A percentile compares a stretch with the other conserved stretches of the same genome.
Evolutionary conservation across 2,797 vertebrate genomes (phyloP).

Genomic region (Enteromius thamalakanensis): DNA sequence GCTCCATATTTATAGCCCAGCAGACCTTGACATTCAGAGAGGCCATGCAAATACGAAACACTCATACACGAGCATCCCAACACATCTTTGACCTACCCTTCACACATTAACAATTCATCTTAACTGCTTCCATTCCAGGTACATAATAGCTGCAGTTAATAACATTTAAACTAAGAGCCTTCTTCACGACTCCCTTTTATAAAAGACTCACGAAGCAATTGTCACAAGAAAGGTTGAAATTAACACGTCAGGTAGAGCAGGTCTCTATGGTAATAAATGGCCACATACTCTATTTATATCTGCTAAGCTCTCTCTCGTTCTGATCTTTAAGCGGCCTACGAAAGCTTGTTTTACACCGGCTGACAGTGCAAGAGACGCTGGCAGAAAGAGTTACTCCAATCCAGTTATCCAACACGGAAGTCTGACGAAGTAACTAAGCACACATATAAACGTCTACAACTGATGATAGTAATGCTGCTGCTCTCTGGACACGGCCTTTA

Average conservation of each 20-base stretch:
- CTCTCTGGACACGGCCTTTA: not conserved
- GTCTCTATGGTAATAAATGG: constrained; percentile 73
- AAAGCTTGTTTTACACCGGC: constrained; percentile 55
- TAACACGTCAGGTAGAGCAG: constrained; percentile 51
- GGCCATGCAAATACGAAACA: not conserved
- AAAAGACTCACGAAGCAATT: not conserved
- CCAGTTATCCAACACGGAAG: constrained; percentile 41
- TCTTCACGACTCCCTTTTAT: not conserved
- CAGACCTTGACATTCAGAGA: not conserved
- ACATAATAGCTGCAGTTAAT: not conserved
- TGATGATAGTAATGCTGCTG: not conserved
- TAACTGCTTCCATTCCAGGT: not conserved
- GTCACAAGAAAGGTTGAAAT: not conserved
- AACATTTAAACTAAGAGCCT: not conserved
- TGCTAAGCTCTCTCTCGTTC: constrained; percentile 72
- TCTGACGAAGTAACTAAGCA: constrained; percentile 27
- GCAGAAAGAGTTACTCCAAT: constrained; percentile 42
- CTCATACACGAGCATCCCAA: not conserved
- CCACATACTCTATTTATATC: constrained; percentile 78
- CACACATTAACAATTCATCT: not conserved
- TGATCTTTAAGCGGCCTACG: constrained; percentile 75
- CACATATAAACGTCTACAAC: not conserved
- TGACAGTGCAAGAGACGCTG: constrained; percentile 51
- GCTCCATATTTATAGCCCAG: not conserved
- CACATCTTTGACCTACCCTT: not conserved